A percentile compares a stretch with the other conserved stretches of the same genome.
These are phyloP conservation scores for Leucophenga montana DNA, from an alignment of 2,888 invertebrate species.

Conservation along the genomic window DNA sequence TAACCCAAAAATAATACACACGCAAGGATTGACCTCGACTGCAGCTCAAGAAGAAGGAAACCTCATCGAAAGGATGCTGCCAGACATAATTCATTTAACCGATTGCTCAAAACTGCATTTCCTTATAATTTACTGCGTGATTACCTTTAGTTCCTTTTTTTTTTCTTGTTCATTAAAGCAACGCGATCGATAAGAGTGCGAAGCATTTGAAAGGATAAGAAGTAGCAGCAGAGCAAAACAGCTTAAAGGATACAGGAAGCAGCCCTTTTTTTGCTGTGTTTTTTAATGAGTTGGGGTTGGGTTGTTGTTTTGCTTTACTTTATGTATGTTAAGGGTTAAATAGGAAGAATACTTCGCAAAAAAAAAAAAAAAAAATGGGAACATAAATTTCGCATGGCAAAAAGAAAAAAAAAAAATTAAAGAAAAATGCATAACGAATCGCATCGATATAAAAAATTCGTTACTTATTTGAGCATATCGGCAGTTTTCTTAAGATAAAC, in stretches of 20 bases:
- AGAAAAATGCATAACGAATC: constrained; percentile 46
- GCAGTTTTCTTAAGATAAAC: constrained; percentile 37
- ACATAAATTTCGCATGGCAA: constrained; percentile 50
- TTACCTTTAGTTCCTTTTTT: constrained; percentile 56
- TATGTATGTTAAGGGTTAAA: constrained; percentile 55
- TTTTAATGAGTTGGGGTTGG: constrained; percentile 44
- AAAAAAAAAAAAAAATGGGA: constrained; percentile 14
- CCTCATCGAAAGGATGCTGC: too few relatives aligned
- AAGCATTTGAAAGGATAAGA: constrained; percentile 20
- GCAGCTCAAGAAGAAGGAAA: too few relatives aligned
- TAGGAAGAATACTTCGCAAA: constrained; percentile 18
- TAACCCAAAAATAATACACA: not conserved
- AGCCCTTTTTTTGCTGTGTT: constrained; percentile 43
- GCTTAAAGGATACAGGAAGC: constrained; percentile 30
- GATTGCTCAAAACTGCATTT: constrained; percentile 60
- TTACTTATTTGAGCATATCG: constrained; percentile 27
- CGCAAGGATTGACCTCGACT: too few relatives aligned
- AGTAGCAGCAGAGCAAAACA: constrained; percentile 39
- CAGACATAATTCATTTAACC: constrained; percentile 61
- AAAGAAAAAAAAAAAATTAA: constrained; percentile 47
- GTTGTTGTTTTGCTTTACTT: constrained; percentile 31
- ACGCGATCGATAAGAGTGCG: constrained; percentile 56
- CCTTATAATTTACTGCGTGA: constrained; percentile 66
- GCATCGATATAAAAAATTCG: constrained; percentile 39
- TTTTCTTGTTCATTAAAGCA: constrained; percentile 66